Evolutionary conservation across 2,888 invertebrate genomes (phyloP), one percentile per base, ranked within the genome.

Genomic region (Panopea generosa): DNA sequence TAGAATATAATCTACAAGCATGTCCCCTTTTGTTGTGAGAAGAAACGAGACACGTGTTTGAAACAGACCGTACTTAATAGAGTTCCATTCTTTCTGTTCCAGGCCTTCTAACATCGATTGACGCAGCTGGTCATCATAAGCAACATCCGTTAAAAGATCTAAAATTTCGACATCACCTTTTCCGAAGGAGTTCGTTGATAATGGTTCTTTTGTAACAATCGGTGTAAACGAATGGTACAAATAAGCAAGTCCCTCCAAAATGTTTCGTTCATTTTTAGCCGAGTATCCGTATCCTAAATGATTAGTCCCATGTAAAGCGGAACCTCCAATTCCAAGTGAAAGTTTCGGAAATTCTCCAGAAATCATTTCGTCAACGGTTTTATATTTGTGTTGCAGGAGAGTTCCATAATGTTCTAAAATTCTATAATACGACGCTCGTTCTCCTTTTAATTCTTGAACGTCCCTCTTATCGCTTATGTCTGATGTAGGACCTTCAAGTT

Each of bases 201-300:
- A 18, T 4, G 45, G 20, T 33, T 33, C 33, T 33, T 33, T 33
- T 33, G 33, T 33, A 4, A 45, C 16, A 20, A 45, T 45, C 45
- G 82, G 82, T 16, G 56, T 56, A 38, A 59, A 74, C 0, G 82
- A 72, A 38, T 76, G 78, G 29, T 74, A 68, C 2, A 76, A 61
- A 55, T 82, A 82, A 2, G 82, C 76, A 1, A 82, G 65, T 1
- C 73, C 82, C 61, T 82, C 82, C 16, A 72, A 40, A 20, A 82
- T 59, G 2, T 50, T 60, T 61, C 53, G 62, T 22, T 57, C 53
- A 50, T 69, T 61, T 14, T 40, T 55, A 0, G 49, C 78, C 2
- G 73, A 61, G 45, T 74, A 78, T 1, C 76, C 76, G 55, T 82
- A 82, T 7, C 82, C 82, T 11, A 78, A 65, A 43, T 82, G 78